A percentile compares a stretch with the other conserved stretches of the same genome.
Evolutionary conservation across 2,797 vertebrate species (phyloP).

Genomic region (Phoeniculus purpureus): DNA sequence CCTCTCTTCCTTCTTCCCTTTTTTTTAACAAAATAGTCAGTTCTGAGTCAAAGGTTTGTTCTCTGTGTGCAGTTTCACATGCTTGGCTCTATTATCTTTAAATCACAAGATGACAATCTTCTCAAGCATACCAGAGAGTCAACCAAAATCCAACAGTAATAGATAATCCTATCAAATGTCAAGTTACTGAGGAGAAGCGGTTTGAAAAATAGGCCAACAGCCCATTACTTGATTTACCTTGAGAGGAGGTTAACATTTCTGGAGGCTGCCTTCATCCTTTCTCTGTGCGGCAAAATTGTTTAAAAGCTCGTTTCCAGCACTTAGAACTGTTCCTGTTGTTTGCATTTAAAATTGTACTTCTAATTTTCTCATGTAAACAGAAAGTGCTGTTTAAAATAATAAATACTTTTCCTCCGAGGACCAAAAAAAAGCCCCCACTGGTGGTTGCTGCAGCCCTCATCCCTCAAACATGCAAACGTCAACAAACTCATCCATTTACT

Average conservation of each 20-base stretch:
- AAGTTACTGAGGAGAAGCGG: slow-evolving; percentile 71
- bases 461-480: neutral
- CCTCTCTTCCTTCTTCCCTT: neutral
- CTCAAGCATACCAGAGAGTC: slow-evolving; percentile 72
- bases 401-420: neutral
- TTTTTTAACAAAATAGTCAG: slow-evolving; percentile 56
- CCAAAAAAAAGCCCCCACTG: neutral
- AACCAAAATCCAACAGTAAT: slow-evolving; percentile 76
- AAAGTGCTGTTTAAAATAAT: slow-evolving; percentile 54
- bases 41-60: slow-evolving; percentile 76
- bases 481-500: neutral
- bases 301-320: slow-evolving; percentile 51
- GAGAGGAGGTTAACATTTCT: slow-evolving; percentile 52
- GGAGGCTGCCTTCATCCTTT: slow-evolving; percentile 53
- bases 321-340: slow-evolving; percentile 25
- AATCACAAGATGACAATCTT: slow-evolving; percentile 78
- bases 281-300: slow-evolving; percentile 42
- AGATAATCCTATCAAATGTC: slow-evolving; percentile 80
- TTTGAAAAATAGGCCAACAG: slow-evolving; percentile 73
- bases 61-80: slow-evolving; percentile 71
- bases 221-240: slow-evolving; percentile 71
- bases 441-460: neutral
- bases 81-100: slow-evolving; percentile 77
- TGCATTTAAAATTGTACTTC: slow-evolving; percentile 41
- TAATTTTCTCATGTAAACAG: slow-evolving; percentile 50